Evolutionary conservation across 2,113 vertebrate genomes (phyloP), one percentile per base, ranked within the genome.

Genomic region (Nyctereutes procyonoides): DNA sequence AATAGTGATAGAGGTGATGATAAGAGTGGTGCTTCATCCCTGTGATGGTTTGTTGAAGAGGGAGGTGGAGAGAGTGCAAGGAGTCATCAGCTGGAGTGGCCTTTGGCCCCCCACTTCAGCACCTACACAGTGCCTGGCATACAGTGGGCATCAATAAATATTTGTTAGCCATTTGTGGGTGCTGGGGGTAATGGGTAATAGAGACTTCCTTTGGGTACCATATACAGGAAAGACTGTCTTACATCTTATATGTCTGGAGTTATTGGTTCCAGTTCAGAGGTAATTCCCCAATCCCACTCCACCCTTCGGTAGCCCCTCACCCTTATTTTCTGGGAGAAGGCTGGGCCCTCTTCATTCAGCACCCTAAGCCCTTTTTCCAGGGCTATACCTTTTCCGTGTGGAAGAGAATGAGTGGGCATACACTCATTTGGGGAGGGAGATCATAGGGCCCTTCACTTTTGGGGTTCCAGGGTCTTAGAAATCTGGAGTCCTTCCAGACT

Each of bases 41-140:
- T 83, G 71, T 56, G 73, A 22, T 51, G 80, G 24, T 71, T 53
- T 28, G 56, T 56, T 63, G 53, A 30, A 13, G 19, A 51, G 60
- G 35, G 30, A 60, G 35, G 4, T 38, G 63, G 69, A 60, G 81
- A 84, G 55, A 93, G 90, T 48, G 87, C 79, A 95, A 97, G 91
- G 79, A 79, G 48, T 97, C 93, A 88, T 95, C n/a, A 80, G 96
- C 67, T 62, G 79, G 93, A 83, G 28, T 67, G 60, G 76, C 30
- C 62, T 5, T 62, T 74, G 76, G 28, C 32, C 12, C 14, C n/a
- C 30, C 74, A 19, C 20, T 65, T n/a, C 48, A 58, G 60, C 55
- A 67, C 62, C 69, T 35, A 84, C 14, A 58, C 48, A 81, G 85
- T 62, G 26, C 91, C 55, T 58, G n/a, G 87, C 92, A 74, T 92